Evolutionary conservation across 2,888 invertebrate species (phyloP).

Genomic region (Lysandra coridon): DNA sequence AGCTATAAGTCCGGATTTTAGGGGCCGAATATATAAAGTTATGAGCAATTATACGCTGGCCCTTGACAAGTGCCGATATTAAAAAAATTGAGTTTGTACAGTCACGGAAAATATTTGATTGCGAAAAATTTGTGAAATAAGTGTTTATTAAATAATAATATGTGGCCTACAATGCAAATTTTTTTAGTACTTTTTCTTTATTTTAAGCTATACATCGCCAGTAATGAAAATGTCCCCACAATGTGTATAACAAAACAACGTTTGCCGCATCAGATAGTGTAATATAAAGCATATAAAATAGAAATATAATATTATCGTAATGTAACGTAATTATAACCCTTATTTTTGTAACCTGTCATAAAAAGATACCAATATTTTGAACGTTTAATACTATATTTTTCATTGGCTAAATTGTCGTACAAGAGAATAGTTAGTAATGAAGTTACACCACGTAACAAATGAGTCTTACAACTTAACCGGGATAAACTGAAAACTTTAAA

Average conservation of each 20-base stretch:
- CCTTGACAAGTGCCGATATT: background rate
- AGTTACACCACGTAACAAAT: slow-evolving; percentile 31
- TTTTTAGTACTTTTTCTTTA: too few species aligned
- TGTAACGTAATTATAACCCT: background rate
- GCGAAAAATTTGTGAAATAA: too few species aligned
- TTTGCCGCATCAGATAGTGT: too few species aligned
- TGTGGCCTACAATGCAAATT: too few species aligned
- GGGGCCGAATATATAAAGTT: slow-evolving; percentile 2
- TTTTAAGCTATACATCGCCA: too few species aligned
- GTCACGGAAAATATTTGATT: background rate
- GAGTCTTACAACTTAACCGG: slow-evolving; percentile 25
- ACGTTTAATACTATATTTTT: too few species aligned
- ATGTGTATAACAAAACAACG: too few species aligned
- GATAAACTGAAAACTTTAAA: slow-evolving; percentile 39
- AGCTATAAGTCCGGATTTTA: slow-evolving; percentile 1
- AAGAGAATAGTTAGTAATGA: slow-evolving; percentile 20
- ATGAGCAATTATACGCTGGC: background rate
- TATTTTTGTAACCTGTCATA: background rate
- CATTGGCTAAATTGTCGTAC: background rate
- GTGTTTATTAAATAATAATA: too few species aligned
- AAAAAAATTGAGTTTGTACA: background rate
- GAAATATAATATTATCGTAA: too few species aligned
- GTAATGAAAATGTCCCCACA: too few species aligned
- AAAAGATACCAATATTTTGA: background rate
- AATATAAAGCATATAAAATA: too few species aligned